Evolutionary conservation across 2,113 vertebrate species (phyloP).

Genomic region (Hypanus sabinus): DNA sequence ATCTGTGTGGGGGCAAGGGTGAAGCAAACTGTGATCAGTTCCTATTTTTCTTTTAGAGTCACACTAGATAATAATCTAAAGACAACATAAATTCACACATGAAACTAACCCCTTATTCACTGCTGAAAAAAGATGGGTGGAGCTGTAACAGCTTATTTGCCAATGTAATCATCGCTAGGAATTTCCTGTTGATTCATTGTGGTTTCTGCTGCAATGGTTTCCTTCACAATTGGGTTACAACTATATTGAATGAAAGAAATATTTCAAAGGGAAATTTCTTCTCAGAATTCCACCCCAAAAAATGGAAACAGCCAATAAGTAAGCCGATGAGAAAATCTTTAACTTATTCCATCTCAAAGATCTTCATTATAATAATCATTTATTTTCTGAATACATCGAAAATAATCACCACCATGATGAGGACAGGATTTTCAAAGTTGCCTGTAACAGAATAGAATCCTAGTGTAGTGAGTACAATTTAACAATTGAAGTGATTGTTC

Average conservation of each 20-base stretch:
- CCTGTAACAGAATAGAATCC: neutral
- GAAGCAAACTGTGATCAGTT: neutral
- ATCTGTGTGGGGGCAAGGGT: neutral
- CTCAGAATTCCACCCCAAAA: neutral
- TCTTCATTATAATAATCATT: too few relatives aligned
- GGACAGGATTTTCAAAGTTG: neutral
- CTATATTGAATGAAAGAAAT: neutral
- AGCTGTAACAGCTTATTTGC: neutral
- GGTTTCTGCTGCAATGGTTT: neutral
- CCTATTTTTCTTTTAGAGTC: neutral
- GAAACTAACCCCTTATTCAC: neutral
- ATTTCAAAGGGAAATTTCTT: neutral
- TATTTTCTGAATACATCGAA: neutral
- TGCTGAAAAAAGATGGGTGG: neutral
- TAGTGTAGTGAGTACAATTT: neutral
- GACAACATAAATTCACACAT: neutral
- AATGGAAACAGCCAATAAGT: neutral
- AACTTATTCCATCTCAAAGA: neutral
- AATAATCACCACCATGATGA: neutral
- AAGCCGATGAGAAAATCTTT: neutral
- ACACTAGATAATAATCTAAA: neutral
- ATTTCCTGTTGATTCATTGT: conserved; percentile 20
- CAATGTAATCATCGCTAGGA: too few relatives aligned
- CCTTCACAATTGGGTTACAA: neutral
- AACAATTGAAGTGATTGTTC: neutral